A percentile compares a stretch with the other conserved stretches of the same genome.
Conservation (phyloP, 1,140 invertebrate genomes). For the Pemphigus obesinymphae region DNA sequence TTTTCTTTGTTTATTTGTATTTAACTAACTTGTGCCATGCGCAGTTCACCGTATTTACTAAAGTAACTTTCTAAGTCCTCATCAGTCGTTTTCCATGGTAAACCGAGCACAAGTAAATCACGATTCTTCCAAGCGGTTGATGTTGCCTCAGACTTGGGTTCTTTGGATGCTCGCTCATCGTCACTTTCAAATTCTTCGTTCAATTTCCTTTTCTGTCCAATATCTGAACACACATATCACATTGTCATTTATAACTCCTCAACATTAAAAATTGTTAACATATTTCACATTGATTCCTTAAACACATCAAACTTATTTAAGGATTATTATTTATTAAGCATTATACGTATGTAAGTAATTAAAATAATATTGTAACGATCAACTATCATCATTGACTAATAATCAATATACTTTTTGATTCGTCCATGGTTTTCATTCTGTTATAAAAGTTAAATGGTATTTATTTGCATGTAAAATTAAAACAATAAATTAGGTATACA, state of each 20-base stretch:
- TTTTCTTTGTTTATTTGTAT: conserved; percentile 22
- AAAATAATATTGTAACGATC: neutral
- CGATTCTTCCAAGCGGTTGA: conserved; percentile 59
- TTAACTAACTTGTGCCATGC: conserved; percentile 65
- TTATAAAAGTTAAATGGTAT: neutral
- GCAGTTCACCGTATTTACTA: conserved; percentile 67
- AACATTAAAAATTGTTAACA: conserved; percentile 22
- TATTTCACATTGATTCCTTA: conserved; percentile 21
- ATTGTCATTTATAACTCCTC: conserved; percentile 35
- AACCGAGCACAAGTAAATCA: conserved; percentile 76
- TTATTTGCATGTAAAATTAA: neutral
- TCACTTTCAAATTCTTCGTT: conserved; percentile 40
- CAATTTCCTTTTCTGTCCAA: conserved; percentile 37
- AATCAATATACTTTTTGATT: neutral
- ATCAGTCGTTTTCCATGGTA: conserved; percentile 74
- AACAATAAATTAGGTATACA: neutral
- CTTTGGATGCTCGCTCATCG: conserved; percentile 38
- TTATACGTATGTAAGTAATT: neutral
- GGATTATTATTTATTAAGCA: neutral
- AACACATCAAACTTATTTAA: conserved; percentile 17
- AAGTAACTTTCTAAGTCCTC: conserved; percentile 70
- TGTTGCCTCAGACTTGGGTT: conserved; percentile 38
- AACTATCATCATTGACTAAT: neutral
- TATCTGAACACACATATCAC: conserved; percentile 37
- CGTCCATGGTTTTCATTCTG: neutral